Evolutionary conservation across 2,113 vertebrate species (phyloP).

Genomic region (Toxotes chatareus): DNA sequence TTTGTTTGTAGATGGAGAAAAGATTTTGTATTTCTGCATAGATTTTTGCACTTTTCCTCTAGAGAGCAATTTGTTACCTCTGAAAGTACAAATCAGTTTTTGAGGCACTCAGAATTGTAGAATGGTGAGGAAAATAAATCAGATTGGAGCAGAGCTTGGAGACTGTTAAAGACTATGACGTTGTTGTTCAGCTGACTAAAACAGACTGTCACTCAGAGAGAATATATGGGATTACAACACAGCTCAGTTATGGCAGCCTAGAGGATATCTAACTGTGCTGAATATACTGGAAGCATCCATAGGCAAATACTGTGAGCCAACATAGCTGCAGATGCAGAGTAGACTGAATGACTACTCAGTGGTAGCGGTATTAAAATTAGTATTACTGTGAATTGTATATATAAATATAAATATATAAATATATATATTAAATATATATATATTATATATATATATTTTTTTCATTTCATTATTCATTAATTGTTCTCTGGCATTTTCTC

Average conservation of each 20-base stretch:
- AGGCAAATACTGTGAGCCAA: constrained; percentile 10
- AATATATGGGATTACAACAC: constrained; percentile 60
- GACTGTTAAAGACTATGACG: constrained; percentile 35
- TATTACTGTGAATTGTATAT: not conserved
- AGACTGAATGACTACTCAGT: not conserved
- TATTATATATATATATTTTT: not conserved
- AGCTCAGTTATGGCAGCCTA: constrained; percentile 49
- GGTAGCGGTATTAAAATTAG: not conserved
- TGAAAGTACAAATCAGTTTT: constrained; percentile 45
- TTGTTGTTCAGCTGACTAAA: constrained; percentile 47
- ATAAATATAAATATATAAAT: no score
- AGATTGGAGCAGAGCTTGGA: constrained; percentile 37
- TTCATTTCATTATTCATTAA: constrained; percentile 3
- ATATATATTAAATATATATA: no score
- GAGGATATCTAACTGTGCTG: constrained; percentile 8
- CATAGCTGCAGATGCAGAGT: constrained; percentile 8
- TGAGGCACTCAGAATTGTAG: constrained; percentile 27
- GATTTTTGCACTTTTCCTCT: constrained; percentile 16
- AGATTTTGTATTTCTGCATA: constrained; percentile 4
- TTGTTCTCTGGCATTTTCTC: not conserved
- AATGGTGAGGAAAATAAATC: constrained; percentile 55
- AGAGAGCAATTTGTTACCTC: constrained; percentile 48
- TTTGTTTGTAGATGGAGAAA: constrained; percentile 26
- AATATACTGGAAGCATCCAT: constrained; percentile 29
- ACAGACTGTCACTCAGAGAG: constrained; percentile 42